These are phyloP conservation scores for Marmota monax DNA, from an alignment of 2,113 vertebrate genomes.

Conservation along the genomic window DNA sequence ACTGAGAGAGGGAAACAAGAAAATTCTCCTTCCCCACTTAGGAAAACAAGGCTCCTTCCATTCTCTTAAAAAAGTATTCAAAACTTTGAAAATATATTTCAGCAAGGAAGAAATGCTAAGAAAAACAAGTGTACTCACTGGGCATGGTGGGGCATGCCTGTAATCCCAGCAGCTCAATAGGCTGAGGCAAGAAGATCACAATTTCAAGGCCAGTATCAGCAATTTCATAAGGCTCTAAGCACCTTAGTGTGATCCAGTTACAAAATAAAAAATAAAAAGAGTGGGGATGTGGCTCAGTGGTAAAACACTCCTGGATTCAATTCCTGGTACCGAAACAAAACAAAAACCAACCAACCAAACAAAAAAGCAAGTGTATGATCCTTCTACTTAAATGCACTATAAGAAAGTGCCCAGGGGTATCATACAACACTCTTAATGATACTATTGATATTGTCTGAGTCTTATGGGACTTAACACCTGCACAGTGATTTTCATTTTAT, in stretches of 20 bases:
- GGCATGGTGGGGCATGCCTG: no score
- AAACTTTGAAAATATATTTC: conserved; percentile 22
- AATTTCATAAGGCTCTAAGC: no score
- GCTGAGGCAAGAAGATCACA: no score
- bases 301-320: no score
- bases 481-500: neutral
- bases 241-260: no score
- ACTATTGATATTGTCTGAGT: neutral
- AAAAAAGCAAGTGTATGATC: neutral
- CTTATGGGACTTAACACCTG: neutral
- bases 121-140: neutral
- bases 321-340: no score
- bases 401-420: neutral
- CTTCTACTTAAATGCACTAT: neutral
- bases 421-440: neutral
- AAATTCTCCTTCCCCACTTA: neutral
- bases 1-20: conserved; percentile 31
- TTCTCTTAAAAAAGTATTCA: conserved; percentile 24
- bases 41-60: neutral
- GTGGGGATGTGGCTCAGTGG: no score
- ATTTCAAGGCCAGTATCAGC: no score
- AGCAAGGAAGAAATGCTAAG: conserved; percentile 10
- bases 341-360: no score
- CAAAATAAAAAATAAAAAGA: no score
- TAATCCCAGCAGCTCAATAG: no score